A percentile compares a stretch with the other conserved stretches of the same genome.
phyloP scores from a whole-genome alignment of 2,888 invertebrate species.

The Eristalis arbustorum region DNA sequence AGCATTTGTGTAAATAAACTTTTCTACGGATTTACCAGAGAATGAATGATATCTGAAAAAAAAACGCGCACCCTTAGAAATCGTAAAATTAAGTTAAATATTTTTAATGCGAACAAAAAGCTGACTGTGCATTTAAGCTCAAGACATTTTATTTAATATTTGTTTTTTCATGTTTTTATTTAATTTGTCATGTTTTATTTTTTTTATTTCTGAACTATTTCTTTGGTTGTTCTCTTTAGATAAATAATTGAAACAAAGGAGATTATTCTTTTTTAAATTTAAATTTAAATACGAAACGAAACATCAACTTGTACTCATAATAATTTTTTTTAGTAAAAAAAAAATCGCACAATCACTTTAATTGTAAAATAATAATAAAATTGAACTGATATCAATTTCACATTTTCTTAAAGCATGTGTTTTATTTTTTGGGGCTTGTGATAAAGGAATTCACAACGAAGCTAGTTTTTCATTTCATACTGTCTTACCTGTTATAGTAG shows the following conservation, averaged over 20 bases:
- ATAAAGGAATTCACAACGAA: too few species aligned
- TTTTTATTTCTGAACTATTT: background rate
- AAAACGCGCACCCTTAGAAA: constrained; percentile 30
- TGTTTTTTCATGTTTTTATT: constrained; percentile 33
- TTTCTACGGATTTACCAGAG: constrained; percentile 57
- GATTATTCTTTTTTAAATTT: constrained; percentile 29
- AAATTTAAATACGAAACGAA: constrained; percentile 39
- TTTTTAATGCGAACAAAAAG: constrained; percentile 60
- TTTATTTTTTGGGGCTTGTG: background rate
- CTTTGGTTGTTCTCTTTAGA: constrained; percentile 42
- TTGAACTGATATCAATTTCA: constrained; percentile 51
- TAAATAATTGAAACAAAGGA: constrained; percentile 47
- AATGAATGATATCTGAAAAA: constrained; percentile 44
- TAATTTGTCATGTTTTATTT: constrained; percentile 4
- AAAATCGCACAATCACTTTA: constrained; percentile 63
- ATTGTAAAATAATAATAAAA: constrained; percentile 48
- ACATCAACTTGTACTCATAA: constrained; percentile 26
- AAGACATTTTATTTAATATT: constrained; percentile 45
- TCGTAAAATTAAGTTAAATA: constrained; percentile 50
- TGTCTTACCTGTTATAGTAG: too few species aligned
- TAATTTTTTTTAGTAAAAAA: constrained; percentile 20
- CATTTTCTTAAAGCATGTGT: constrained; percentile 23
- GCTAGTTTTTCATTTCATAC: too few species aligned
- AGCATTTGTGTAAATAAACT: constrained; percentile 59
- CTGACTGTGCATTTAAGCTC: constrained; percentile 65